These are phyloP conservation scores for Lepus oiostolus DNA, from an alignment of 2,797 vertebrate genomes.

Conservation along the genomic window DNA sequence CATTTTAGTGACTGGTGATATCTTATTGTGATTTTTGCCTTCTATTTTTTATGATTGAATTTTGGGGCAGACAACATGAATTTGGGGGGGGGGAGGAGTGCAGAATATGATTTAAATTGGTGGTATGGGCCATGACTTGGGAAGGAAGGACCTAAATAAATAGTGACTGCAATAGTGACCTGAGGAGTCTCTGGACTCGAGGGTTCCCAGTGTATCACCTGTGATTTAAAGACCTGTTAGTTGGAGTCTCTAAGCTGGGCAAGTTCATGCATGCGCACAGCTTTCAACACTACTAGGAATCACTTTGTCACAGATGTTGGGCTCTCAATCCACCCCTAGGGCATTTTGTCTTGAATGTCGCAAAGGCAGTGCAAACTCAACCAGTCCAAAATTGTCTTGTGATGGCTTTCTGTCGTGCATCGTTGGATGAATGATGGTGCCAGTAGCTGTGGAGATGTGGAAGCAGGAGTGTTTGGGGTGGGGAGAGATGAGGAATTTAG, in stretches of 20 bases:
- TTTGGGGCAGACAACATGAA: background rate
- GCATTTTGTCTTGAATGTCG: background rate
- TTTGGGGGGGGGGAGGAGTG: background rate
- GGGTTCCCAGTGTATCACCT: background rate
- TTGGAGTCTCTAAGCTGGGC: background rate
- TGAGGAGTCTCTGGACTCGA: background rate
- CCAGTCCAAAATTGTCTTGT: background rate
- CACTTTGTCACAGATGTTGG: background rate
- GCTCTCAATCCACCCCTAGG: background rate
- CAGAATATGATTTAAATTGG: background rate
- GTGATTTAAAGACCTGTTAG: background rate
- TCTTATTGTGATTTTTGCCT: background rate
- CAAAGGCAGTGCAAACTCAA: background rate
- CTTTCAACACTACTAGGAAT: background rate
- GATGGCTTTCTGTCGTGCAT: background rate
- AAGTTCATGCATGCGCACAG: background rate
- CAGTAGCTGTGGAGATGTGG: background rate
- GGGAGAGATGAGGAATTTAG: background rate
- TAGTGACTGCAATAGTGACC: background rate
- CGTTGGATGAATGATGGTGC: background rate
- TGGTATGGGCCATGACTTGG: background rate
- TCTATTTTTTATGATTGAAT: background rate
- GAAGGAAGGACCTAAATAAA: background rate
- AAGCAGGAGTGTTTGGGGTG: background rate
- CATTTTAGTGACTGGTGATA: background rate